A percentile compares a stretch with the other conserved stretches of the same genome.
phyloP scores from a whole-genome alignment of 2,113 vertebrate genomes.

The Echinops telfairi region DNA sequence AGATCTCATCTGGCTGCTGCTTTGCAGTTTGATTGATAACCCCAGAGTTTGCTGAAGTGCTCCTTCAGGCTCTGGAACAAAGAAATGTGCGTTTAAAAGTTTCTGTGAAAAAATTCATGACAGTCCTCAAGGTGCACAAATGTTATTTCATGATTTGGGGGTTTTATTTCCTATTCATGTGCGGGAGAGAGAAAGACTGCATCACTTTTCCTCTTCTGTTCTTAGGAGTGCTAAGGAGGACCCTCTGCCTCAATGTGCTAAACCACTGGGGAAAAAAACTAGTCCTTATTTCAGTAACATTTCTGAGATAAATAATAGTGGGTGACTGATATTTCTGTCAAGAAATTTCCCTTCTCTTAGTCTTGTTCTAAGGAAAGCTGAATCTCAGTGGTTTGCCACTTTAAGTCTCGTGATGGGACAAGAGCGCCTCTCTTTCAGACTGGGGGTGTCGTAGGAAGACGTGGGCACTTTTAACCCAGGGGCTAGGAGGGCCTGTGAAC shows the following conservation, averaged over 20 bases:
- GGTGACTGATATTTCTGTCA: background rate
- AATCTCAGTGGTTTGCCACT: background rate
- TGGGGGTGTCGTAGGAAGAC: conserved; percentile 21
- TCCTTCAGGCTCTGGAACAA: conserved; percentile 46
- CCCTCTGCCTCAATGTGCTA: background rate
- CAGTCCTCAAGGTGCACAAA: conserved; percentile 13
- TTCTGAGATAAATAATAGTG: background rate
- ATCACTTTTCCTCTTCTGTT: conserved; percentile 26
- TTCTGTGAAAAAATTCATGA: conserved; percentile 64
- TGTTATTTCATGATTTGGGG: conserved; percentile 47
- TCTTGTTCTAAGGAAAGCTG: background rate
- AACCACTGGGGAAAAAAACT: background rate
- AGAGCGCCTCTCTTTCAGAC: background rate
- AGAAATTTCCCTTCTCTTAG: conserved; percentile 16
- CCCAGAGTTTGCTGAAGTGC: conserved; percentile 41
- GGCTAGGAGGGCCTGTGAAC: background rate
- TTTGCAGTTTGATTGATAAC: conserved; percentile 44
- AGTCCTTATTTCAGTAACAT: conserved; percentile 26
- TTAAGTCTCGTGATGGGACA: background rate
- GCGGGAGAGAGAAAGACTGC: background rate
- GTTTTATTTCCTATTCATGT: background rate
- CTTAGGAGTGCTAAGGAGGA: background rate
- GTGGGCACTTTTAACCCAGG: background rate
- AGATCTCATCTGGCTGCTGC: conserved; percentile 32
- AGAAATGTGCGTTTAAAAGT: conserved; percentile 29